A percentile compares a stretch with the other conserved stretches of the same genome.
Evolutionary conservation across 92 coral and sea anemone genomes (phyloP).

Genomic region (Isaurus tuberculatus): DNA sequence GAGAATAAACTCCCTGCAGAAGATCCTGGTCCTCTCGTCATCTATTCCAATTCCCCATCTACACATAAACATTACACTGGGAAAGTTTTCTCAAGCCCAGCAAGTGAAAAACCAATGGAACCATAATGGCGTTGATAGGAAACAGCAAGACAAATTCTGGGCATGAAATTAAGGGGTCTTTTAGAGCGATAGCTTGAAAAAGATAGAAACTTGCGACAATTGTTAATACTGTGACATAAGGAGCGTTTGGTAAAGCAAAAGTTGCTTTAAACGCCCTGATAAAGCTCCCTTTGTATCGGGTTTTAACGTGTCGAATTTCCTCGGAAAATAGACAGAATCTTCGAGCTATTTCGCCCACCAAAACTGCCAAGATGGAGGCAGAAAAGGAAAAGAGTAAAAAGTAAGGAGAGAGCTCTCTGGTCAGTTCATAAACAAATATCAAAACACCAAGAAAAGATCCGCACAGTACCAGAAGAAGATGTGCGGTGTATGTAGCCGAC

Average conservation of each 20-base stretch:
- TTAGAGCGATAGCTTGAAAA: not conserved
- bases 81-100: slow-evolving; percentile 14
- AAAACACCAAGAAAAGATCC: slow-evolving; percentile 2
- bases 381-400: slow-evolving; percentile 21
- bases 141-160: slow-evolving; percentile 6
- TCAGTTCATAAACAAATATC: not conserved
- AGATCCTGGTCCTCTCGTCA: too few species aligned
- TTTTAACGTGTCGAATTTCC: slow-evolving; percentile 55
- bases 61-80: too few species aligned
- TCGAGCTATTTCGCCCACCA: slow-evolving; percentile 51
- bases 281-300: slow-evolving; percentile 59
- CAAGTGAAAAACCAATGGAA: slow-evolving; percentile 28
- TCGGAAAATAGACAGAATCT: slow-evolving; percentile 63
- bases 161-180: not conserved
- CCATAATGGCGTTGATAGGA: not conserved
- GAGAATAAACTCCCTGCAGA: too few species aligned
- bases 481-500: slow-evolving; percentile 14
- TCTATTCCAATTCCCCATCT: too few species aligned
- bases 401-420: not conserved
- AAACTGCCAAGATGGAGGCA: slow-evolving; percentile 22
- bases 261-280: slow-evolving; percentile 33
- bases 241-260: slow-evolving; percentile 29
- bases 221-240: not conserved
- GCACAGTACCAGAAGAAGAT: not conserved
- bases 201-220: not conserved